A percentile compares a stretch with the other conserved stretches of the same genome.
phyloP scores from a whole-genome alignment of 2,113 vertebrate species.

The Peromyscus polionotus region DNA sequence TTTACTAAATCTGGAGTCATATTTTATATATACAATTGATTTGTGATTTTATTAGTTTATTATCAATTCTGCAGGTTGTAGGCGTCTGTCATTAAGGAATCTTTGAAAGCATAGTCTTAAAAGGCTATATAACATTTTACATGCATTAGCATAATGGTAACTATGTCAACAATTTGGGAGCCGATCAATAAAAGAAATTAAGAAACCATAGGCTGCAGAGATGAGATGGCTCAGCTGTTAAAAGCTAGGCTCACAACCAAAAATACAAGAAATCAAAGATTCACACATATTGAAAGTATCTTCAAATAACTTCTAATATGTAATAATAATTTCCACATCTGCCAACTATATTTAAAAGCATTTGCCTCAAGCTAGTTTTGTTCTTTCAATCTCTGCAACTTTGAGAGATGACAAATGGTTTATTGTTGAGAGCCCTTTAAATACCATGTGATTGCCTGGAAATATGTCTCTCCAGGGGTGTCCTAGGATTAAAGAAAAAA shows the following conservation, averaged over 20 bases:
- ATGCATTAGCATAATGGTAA: neutral
- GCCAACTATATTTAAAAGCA: neutral
- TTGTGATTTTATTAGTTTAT: slow-evolving; percentile 21
- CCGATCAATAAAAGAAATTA: neutral
- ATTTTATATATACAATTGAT: neutral
- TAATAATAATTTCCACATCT: neutral
- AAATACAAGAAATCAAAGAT: neutral
- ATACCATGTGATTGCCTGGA: neutral
- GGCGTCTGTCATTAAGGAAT: neutral
- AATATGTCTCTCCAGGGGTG: neutral
- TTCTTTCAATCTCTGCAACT: neutral
- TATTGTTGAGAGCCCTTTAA: neutral
- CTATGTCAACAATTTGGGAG: neutral
- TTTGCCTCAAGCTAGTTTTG: neutral
- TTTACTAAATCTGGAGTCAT: slow-evolving; percentile 24
- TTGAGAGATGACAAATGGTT: neutral
- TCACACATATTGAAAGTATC: neutral
- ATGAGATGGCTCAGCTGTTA: neutral
- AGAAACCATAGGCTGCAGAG: neutral
- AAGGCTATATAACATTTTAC: neutral
- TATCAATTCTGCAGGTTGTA: neutral
- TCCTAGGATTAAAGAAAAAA: neutral
- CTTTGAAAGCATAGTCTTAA: neutral
- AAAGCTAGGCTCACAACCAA: neutral
- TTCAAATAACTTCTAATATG: neutral